Base-by-base conservation (phyloP, 2,113 vertebrate species). In the Crotophaga sulcirostris region DNA sequence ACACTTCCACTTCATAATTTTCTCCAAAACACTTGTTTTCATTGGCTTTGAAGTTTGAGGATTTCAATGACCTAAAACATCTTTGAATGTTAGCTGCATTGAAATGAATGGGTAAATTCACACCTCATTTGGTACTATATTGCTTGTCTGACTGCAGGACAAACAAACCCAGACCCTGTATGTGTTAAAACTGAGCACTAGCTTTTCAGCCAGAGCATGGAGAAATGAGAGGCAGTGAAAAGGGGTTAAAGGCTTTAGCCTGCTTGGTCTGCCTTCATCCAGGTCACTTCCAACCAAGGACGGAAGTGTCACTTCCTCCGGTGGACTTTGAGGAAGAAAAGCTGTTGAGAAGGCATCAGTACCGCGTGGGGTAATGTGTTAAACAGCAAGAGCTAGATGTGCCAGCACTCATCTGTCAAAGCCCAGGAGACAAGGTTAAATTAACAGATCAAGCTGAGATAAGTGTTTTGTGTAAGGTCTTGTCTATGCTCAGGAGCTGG, bases 321-420 rank as follows among this genome's bases (percentile, higher is more conserved):
- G 6, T 2, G 2, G 52, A 3, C 15, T 36, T 12, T 17, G 33
- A 38, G 89, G 73, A 94, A 47, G 55, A n/a, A 38, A n/a, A 68
- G 51, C 3, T 1, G 11, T 49, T 42, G 26, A 31, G 89, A 38
- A 63, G 29, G 29, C 3, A 1, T 33, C 1, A 2, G 25, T 63
- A 25, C 45, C n/a, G n/a, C 1, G 12, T 12, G 0, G 0, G 0
- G 21, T 8, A 29, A 33, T 0, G 13, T 58, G 66, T n/a, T 68
- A 34, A 78, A 23, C 13, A 45, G 42, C 25, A 36, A 38, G 74
- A 56, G 10, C 40, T 74, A 5, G 4, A 31, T 33, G 3, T 55
- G 92, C 56, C 84, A 49, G 52, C 2, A 2, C 44, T 76, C 40
- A 7, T 76, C 87, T 85, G 82, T 68, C 84, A 75, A 1, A 85